Conservation (phyloP, 1,140 invertebrate genomes). For the Diprion similis region DNA sequence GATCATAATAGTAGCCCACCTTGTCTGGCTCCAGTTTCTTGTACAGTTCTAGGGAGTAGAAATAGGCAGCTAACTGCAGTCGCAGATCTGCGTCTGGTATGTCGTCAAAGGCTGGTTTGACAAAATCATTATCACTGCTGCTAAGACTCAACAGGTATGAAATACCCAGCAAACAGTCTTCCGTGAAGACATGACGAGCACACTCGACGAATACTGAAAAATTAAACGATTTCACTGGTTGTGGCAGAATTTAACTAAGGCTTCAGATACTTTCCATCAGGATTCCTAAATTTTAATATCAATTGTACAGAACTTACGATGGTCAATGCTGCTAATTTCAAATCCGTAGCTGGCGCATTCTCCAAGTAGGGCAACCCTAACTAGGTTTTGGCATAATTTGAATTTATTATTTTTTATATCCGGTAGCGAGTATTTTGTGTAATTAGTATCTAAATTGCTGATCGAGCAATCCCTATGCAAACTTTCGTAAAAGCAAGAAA, state of each 20-base stretch:
- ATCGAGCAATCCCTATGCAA: slow-evolving; percentile 42
- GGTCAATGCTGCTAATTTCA: slow-evolving; percentile 51
- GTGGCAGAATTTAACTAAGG: slow-evolving; percentile 17
- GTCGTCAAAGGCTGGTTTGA: slow-evolving; percentile 43
- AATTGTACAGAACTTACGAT: slow-evolving; percentile 42
- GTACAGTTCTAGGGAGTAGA: slow-evolving; percentile 48
- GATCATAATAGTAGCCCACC: slow-evolving; percentile 43
- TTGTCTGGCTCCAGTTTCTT: slow-evolving; percentile 34
- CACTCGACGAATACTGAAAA: slow-evolving; percentile 55
- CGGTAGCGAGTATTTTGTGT: slow-evolving; percentile 49
- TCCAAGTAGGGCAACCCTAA: slow-evolving; percentile 54
- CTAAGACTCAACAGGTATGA: slow-evolving; percentile 52
- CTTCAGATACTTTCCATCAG: slow-evolving; percentile 1
- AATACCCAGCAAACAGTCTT: slow-evolving; percentile 55
- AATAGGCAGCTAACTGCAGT: slow-evolving; percentile 50
- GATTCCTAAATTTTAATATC: slow-evolving; percentile 6
- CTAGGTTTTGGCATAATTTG: slow-evolving; percentile 53
- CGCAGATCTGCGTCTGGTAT: slow-evolving; percentile 45
- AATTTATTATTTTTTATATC: slow-evolving; percentile 48
- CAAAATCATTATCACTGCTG: slow-evolving; percentile 30
- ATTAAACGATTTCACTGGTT: slow-evolving; percentile 22
- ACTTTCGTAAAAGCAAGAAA: slow-evolving; percentile 57
- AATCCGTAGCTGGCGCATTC: slow-evolving; percentile 53
- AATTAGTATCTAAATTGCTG: slow-evolving; percentile 51
- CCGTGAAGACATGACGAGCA: slow-evolving; percentile 46